Percentiles rank a stretch among this genome's conserved stretches.
phyloP scores from a whole-genome alignment of 2,113 vertebrate species.

The Malurus cyaneus region DNA sequence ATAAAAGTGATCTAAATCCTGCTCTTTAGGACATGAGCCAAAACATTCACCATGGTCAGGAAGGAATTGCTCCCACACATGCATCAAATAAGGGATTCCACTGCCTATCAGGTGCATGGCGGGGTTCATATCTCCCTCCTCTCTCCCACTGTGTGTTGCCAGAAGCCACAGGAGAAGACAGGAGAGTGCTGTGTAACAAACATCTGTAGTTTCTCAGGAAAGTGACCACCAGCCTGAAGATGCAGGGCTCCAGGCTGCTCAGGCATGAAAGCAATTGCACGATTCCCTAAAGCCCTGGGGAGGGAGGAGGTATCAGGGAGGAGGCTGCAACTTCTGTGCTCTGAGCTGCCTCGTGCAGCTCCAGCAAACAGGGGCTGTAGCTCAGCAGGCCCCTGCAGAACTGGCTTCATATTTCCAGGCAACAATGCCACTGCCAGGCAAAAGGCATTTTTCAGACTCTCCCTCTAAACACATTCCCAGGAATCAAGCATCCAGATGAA shows the following conservation, averaged over 20 bases:
- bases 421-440: not conserved
- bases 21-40: not conserved
- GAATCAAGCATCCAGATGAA: not conserved
- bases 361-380: not conserved
- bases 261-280: not conserved
- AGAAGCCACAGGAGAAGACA: not conserved
- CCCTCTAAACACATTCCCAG: not conserved
- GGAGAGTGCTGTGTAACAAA: fast-evolving
- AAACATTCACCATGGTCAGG: not conserved
- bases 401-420: not conserved
- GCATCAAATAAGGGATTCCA: not conserved
- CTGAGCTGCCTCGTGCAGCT: not conserved
- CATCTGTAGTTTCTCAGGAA: not conserved
- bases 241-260: not conserved
- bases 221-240: not conserved
- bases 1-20: constrained; percentile 42
- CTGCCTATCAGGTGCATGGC: not conserved
- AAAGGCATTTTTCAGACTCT: not conserved
- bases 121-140: not conserved
- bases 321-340: not conserved
- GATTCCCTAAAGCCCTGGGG: not conserved
- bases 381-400: not conserved
- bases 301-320: not conserved
- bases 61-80: not conserved
- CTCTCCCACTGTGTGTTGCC: not conserved